These are phyloP conservation scores for Ascidia mentula DNA, from an alignment of 23 tunicate species.

Conservation along the genomic window DNA sequence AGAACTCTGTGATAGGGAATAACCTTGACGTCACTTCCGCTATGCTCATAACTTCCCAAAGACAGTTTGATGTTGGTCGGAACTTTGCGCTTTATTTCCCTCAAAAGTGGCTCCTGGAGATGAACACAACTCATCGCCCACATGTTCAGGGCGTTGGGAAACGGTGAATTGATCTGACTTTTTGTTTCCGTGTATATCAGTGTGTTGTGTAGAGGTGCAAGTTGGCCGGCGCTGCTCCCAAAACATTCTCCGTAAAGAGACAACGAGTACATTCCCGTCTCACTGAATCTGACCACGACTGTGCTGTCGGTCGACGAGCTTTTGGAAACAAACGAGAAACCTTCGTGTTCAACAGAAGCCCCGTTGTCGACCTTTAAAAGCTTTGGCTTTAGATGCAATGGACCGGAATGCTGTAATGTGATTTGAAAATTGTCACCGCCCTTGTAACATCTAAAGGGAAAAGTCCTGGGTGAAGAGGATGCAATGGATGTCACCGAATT, in stretches of 20 bases:
- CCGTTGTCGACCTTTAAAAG: conserved; percentile 2
- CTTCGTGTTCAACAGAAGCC: background rate
- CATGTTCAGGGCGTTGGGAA: conserved; percentile 11
- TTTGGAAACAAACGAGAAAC: conserved; percentile 25
- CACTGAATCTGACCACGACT: conserved; percentile 7
- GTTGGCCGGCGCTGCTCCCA: conserved; percentile 21
- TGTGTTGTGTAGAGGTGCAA: conserved; percentile 29
- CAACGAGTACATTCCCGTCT: conserved; percentile 34
- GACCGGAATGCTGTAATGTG: background rate
- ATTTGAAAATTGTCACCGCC: conserved; percentile 52
- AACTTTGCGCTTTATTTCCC: conserved; percentile 19
- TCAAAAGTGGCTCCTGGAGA: conserved; percentile 18
- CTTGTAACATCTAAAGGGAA: conserved; percentile 32
- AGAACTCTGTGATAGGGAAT: conserved; percentile 26
- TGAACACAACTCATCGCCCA: conserved; percentile 50
- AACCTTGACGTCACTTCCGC: background rate
- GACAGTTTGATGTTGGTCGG: conserved; percentile 18
- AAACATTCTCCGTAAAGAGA: conserved; percentile 25
- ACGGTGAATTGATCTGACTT: conserved; percentile 18
- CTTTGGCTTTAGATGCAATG: conserved; percentile 30
- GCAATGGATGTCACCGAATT: conserved; percentile 10
- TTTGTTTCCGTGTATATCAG: conserved; percentile 20
- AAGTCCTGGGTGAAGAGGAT: background rate
- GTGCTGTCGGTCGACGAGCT: background rate
- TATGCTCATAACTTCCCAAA: conserved; percentile 9